Percentiles rank a stretch among this genome's conserved stretches.
These are phyloP conservation scores for Pogonophryne albipinna DNA, from an alignment of 2,797 vertebrate genomes.

Conservation along the genomic window DNA sequence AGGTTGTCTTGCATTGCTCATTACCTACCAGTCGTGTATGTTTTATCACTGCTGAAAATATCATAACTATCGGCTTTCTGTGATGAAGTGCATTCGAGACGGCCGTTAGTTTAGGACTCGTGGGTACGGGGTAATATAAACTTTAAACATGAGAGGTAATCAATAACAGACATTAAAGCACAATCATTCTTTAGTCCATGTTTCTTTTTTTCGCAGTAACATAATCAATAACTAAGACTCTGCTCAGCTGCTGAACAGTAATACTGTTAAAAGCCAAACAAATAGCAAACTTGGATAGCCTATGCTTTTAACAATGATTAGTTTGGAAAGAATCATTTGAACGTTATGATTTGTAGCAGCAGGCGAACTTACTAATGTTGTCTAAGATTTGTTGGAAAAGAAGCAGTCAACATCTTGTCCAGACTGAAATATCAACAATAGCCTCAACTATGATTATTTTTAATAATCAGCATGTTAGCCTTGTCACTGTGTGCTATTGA, in stretches of 20 bases:
- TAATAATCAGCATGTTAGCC: not conserved
- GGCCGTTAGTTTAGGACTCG: constrained; percentile 44
- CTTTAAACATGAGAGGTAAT: constrained; percentile 37
- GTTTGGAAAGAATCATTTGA: constrained; percentile 11
- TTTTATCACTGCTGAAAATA: constrained; percentile 37
- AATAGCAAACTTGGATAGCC: not conserved
- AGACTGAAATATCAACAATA: not conserved
- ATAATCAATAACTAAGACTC: constrained; percentile 20
- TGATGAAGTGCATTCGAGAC: constrained; percentile 33
- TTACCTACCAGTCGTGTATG: constrained; percentile 34
- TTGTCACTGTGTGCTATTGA: not conserved
- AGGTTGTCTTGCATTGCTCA: constrained; percentile 33
- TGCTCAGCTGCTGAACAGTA: constrained; percentile 30
- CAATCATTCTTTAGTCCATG: constrained; percentile 16
- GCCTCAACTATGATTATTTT: too few relatives aligned
- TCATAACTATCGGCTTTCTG: constrained; percentile 24
- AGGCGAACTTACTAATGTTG: not conserved
- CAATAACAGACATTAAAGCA: constrained; percentile 62
- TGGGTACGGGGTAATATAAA: constrained; percentile 36
- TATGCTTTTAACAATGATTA: constrained; percentile 18
- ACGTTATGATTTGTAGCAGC: not conserved
- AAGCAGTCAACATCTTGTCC: not conserved
- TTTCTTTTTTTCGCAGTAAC: constrained; percentile 28
- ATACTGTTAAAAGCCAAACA: constrained; percentile 12
- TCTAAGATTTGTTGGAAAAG: constrained; percentile 1